Percentiles rank a stretch among this genome's conserved stretches.
These are phyloP conservation scores for Leptura quadrifasciata DNA, from an alignment of 2,888 invertebrate genomes.

Conservation along the genomic window DNA sequence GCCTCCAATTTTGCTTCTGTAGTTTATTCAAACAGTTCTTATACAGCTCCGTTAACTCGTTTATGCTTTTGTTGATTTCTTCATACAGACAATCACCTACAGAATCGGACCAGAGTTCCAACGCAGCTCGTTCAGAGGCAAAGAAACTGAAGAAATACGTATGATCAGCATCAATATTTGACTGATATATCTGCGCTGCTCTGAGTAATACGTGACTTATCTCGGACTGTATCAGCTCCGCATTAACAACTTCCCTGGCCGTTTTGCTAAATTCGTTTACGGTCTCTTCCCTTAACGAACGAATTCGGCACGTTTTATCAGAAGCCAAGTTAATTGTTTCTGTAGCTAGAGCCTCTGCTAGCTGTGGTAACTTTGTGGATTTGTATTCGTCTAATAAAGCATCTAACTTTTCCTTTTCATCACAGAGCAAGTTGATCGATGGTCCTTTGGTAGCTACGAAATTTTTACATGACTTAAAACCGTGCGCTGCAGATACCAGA, in stretches of 20 bases:
- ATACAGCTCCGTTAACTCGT: conserved; percentile 81
- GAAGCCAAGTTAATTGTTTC: conserved; percentile 81
- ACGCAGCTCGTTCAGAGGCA: conserved; percentile 81
- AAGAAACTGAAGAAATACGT: conserved; percentile 79
- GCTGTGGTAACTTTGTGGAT: conserved; percentile 80
- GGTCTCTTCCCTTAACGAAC: conserved; percentile 79
- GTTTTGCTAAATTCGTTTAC: conserved; percentile 85
- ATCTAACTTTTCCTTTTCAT: conserved; percentile 66
- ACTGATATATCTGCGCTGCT: conserved; percentile 83
- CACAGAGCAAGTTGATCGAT: conserved; percentile 61
- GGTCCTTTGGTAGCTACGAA: conserved; percentile 61
- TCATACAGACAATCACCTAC: conserved; percentile 83
- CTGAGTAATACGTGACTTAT: conserved; percentile 84
- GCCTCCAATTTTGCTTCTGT: conserved; percentile 75
- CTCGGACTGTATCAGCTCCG: conserved; percentile 86
- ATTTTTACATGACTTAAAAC: conserved; percentile 73
- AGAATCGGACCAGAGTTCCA: conserved; percentile 85
- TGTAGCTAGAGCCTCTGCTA: conserved; percentile 82
- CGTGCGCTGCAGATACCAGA: conserved; percentile 72
- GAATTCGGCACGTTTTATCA: conserved; percentile 73
- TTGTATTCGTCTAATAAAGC: conserved; percentile 76
- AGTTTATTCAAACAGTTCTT: conserved; percentile 79
- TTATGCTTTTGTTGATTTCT: conserved; percentile 83
- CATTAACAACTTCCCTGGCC: conserved; percentile 84
- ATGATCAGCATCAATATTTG: conserved; percentile 74